phyloP scores from a whole-genome alignment of 2,113 vertebrate genomes.

The Neolamprologus devosi region DNA sequence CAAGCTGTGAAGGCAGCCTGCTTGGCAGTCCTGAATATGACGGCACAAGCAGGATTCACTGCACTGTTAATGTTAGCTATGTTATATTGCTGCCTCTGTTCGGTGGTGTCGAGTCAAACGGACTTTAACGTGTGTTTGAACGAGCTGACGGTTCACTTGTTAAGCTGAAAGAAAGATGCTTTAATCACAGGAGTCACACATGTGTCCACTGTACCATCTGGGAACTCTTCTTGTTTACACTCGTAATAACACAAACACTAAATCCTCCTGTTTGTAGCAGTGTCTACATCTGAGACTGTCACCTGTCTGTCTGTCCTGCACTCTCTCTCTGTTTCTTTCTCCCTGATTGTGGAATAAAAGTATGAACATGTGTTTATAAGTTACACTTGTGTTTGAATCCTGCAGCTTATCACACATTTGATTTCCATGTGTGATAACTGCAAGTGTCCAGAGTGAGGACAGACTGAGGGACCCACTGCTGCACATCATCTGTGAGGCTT shows the following conservation, averaged over 20 bases:
- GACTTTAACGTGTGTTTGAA: fast-evolving
- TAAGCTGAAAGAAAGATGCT: neutral
- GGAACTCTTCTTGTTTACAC: neutral
- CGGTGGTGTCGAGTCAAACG: fast-evolving
- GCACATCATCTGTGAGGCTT: too few species aligned
- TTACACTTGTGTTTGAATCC: too few species aligned
- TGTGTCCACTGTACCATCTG: fast-evolving
- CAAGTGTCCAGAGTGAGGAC: too few species aligned
- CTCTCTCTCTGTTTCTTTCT: too few species aligned
- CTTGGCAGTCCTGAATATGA: fast-evolving
- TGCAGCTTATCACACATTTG: too few species aligned
- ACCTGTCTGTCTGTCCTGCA: too few species aligned
- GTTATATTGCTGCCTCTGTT: neutral
- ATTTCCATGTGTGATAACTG: too few species aligned
- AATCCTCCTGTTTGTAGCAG: too few species aligned
- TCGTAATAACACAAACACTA: neutral
- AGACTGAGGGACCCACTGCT: too few species aligned
- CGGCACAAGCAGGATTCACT: neutral
- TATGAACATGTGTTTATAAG: too few species aligned
- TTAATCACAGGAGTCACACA: fast-evolving
- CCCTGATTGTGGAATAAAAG: too few species aligned
- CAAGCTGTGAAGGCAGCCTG: neutral
- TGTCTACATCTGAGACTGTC: too few species aligned
- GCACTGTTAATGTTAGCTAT: neutral
- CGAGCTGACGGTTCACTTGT: neutral